A percentile compares a stretch with the other conserved stretches of the same genome.
Evolutionary conservation across 2,113 vertebrate species (phyloP).

Genomic region (Hemiscyllium ocellatum): DNA sequence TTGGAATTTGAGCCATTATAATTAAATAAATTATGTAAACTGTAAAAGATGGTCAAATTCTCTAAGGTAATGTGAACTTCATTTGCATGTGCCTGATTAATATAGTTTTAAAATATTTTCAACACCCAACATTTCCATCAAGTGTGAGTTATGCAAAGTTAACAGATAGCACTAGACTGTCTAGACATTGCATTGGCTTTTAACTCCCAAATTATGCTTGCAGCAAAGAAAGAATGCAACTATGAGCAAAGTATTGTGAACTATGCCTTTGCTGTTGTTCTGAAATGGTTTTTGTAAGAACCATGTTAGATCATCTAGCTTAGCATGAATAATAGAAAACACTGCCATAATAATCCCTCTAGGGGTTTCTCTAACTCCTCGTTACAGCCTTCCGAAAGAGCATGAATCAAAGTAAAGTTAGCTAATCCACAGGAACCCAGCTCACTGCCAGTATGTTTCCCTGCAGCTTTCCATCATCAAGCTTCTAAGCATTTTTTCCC

Average conservation of each 20-base stretch:
- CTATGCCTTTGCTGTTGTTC: conserved; percentile 39
- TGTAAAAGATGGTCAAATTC: conserved; percentile 4
- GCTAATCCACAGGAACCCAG: neutral
- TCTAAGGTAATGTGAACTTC: neutral
- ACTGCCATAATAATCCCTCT: conserved; percentile 33
- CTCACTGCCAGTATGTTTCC: neutral
- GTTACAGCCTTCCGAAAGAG: conserved; percentile 43
- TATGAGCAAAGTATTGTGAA: conserved; percentile 12
- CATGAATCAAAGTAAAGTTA: conserved; percentile 40
- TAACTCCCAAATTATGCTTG: conserved; percentile 31
- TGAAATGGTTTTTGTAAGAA: conserved; percentile 41
- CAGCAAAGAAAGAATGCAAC: neutral
- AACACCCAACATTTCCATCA: neutral
- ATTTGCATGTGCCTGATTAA: conserved; percentile 15
- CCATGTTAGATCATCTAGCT: conserved; percentile 31
- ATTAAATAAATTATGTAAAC: neutral
- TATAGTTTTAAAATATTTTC: neutral
- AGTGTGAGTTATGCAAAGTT: neutral
- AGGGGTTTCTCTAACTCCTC: conserved; percentile 37
- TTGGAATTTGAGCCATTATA: neutral
- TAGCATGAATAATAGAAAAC: conserved; percentile 41
- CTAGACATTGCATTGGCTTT: neutral
- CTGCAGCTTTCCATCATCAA: conserved; percentile 39
- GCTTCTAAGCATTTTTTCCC: conserved; percentile 25
- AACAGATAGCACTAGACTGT: neutral